Evolutionary conservation across 2,888 invertebrate species (phyloP).

Genomic region (Cheilosia scutellata): DNA sequence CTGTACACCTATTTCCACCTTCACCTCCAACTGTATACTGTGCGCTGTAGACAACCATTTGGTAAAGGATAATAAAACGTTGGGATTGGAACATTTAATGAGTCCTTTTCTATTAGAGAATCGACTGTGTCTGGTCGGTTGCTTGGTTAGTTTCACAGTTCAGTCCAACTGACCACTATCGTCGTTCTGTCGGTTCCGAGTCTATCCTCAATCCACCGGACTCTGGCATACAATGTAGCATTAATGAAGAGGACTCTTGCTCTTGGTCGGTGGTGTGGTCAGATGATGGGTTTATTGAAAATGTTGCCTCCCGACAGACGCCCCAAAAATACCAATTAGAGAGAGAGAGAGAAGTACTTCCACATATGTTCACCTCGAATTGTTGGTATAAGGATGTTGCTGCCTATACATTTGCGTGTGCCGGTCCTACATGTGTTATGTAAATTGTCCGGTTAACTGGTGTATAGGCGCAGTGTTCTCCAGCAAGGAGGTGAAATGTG

Average conservation of each 20-base stretch:
- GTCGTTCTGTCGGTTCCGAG: constrained; percentile 11
- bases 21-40: neutral
- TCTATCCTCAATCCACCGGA: constrained; percentile 59
- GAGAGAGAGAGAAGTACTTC: constrained; percentile 26
- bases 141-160: constrained; percentile 54
- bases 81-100: constrained; percentile 73
- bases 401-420: constrained; percentile 15
- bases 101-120: constrained; percentile 73
- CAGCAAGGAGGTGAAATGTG: constrained; percentile 59
- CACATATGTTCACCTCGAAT: constrained; percentile 41
- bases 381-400: neutral
- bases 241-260: constrained; percentile 72
- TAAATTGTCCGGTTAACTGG: constrained; percentile 57
- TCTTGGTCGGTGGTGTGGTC: constrained; percentile 58
- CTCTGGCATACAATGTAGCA: constrained; percentile 68
- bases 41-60: constrained; percentile 32
- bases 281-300: constrained; percentile 71
- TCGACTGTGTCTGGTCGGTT: constrained; percentile 57
- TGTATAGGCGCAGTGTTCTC: constrained; percentile 19
- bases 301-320: constrained; percentile 19
- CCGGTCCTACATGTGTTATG: constrained; percentile 17
- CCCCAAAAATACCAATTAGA: constrained; percentile 23
- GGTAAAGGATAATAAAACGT: constrained; percentile 70
- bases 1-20: constrained; percentile 6
- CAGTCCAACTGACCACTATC: constrained; percentile 59